Evolutionary conservation across 2,113 vertebrate species (phyloP).

Genomic region (Clupea harengus): DNA sequence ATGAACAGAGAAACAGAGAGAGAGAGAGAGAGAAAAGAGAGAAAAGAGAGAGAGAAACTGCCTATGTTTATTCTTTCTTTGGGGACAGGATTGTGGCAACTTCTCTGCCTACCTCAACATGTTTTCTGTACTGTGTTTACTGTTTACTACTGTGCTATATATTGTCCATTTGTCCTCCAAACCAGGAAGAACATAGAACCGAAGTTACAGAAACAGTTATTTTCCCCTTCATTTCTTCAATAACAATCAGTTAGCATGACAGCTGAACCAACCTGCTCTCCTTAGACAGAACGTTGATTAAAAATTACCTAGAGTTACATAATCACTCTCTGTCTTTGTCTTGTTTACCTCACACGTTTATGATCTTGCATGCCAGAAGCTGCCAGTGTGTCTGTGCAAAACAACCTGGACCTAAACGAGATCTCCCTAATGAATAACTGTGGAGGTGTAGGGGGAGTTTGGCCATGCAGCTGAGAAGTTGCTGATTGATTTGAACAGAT

Average conservation of each 20-base stretch:
- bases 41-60: neutral
- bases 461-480: neutral
- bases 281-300: neutral
- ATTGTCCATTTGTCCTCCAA: neutral
- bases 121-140: neutral
- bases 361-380: neutral
- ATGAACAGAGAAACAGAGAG: constrained; percentile 8
- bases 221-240: neutral
- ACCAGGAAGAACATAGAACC: neutral
- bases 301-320: neutral
- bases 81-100: neutral
- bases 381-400: neutral
- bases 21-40: neutral
- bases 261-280: neutral
- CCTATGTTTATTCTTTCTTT: neutral
- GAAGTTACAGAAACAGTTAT: neutral
- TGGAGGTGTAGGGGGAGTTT: neutral
- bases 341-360: neutral
- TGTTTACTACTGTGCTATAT: no score
- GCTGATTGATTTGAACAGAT: neutral
- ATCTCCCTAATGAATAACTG: neutral
- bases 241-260: neutral
- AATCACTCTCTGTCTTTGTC: neutral
- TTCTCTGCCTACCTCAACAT: neutral
- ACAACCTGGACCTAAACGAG: neutral